Percentiles rank a stretch among this genome's conserved stretches.
Evolutionary conservation across 1,140 invertebrate species (phyloP).

Genomic region (Whitmania pigra): DNA sequence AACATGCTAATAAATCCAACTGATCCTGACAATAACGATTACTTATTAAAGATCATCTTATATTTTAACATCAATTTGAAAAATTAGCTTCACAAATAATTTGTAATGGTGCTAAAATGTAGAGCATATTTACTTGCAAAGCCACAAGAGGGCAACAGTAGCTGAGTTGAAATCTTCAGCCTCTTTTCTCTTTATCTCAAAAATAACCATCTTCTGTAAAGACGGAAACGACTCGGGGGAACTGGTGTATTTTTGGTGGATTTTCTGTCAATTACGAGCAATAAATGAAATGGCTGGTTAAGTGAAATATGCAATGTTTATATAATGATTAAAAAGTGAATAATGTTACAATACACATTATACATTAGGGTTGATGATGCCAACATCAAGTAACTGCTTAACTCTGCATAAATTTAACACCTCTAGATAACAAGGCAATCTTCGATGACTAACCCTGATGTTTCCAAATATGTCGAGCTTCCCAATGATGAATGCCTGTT

Average conservation of each 20-base stretch:
- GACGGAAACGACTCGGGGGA: slow-evolving; percentile 32
- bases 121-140: slow-evolving; percentile 34
- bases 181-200: slow-evolving; percentile 33
- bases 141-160: slow-evolving; percentile 39
- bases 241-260: slow-evolving; percentile 37
- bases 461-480: slow-evolving; percentile 28
- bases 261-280: slow-evolving; percentile 33
- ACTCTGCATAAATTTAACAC: too few relatives aligned
- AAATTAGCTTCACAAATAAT: neutral
- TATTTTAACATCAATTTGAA: too few relatives aligned
- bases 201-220: slow-evolving; percentile 37
- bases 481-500: slow-evolving; percentile 29
- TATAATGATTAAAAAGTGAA: neutral
- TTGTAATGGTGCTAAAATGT: neutral
- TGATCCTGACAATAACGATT: too few relatives aligned
- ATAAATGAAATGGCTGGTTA: neutral
- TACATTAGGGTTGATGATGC: neutral
- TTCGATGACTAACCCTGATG: slow-evolving; percentile 25
- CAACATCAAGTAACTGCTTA: neutral
- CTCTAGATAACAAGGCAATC: neutral
- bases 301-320: neutral
- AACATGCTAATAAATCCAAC: too few relatives aligned
- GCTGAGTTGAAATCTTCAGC: slow-evolving; percentile 36
- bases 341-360: neutral
- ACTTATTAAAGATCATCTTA: too few relatives aligned